Base-by-base conservation (phyloP, 2,888 invertebrate genomes). In the Rosalia funebris region DNA sequence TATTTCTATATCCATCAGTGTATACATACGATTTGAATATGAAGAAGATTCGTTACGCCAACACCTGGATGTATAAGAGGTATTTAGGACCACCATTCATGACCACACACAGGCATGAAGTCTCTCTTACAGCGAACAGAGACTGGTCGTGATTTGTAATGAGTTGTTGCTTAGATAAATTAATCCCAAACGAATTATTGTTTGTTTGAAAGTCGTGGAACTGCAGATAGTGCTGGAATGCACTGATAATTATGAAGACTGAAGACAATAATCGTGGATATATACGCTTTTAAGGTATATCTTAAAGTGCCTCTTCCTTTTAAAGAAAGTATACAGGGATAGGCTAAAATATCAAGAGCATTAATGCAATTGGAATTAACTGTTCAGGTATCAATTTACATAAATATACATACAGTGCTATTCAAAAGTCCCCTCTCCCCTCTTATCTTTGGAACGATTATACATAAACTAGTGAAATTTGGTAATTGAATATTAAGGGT, bases 61-160 rank as follows among this genome's bases (percentile, higher is more conserved):
- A 25, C 44, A 44, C 44, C 44, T 44, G 44, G 44, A 12, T 1
- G 1, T 42, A 20, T 11, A 11, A 20, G n/a, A 42, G 42, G 11
- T 19, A 20, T 42, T 42, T 19, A 42, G 42, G 16, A 14, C 42
- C 19, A 44, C 20, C 44, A 20, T 44, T 44, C 44, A 44, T 20
- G 20, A 20, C 44, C 44, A 25, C 44, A 44, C 44, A 25, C 44
- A 19, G 19, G 42, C 17, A 42, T 42, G 11, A 44, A 44, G 19
- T 25, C 25, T 25, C 25, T 25, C 3, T 25, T 25, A 25, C 25
- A 7, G 25, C 25, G 25, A 7, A 25, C 7, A 7, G 25, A 25
- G 4, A 7, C 25, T 25, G 7, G 25, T 25, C 25, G 25, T 25
- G 25, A 25, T 25, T 7, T 5, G 25, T 25, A 25, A 25, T 25